Evolutionary conservation across 2,113 vertebrate species (phyloP).

Genomic region (Indicator maculatus): DNA sequence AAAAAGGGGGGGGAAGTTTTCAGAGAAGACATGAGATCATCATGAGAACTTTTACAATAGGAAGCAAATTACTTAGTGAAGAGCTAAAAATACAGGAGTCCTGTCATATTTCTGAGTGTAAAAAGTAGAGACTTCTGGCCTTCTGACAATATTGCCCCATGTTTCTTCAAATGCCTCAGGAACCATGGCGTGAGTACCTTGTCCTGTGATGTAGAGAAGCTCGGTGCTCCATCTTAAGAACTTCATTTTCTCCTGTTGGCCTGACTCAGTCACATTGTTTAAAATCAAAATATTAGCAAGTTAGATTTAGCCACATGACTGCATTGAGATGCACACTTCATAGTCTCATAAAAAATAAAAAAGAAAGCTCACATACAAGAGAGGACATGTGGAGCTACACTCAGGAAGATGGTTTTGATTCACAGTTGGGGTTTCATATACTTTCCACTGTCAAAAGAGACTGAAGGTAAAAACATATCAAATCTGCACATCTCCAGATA

Average conservation of each 20-base stretch:
- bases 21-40: conserved; percentile 34
- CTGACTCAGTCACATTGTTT: conserved; percentile 6
- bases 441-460: background rate
- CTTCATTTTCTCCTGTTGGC: conserved; percentile 1
- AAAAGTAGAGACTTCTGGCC: background rate
- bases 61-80: conserved; percentile 39
- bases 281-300: background rate
- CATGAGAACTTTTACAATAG: conserved; percentile 32
- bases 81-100: conserved; percentile 50
- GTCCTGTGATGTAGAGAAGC: background rate
- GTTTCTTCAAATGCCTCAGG: conserved; percentile 43
- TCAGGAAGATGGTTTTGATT: background rate
- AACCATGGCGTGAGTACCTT: background rate
- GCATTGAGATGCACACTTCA: background rate
- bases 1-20: background rate
- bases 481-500: background rate
- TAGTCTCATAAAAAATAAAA: background rate
- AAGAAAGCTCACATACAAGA: background rate
- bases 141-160: background rate
- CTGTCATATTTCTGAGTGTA: background rate
- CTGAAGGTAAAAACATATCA: background rate
- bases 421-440: background rate
- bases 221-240: background rate
- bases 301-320: background rate
- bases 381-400: background rate